Evolutionary conservation across 2,888 invertebrate species (phyloP).

Genomic region (Amorpha juglandis): DNA sequence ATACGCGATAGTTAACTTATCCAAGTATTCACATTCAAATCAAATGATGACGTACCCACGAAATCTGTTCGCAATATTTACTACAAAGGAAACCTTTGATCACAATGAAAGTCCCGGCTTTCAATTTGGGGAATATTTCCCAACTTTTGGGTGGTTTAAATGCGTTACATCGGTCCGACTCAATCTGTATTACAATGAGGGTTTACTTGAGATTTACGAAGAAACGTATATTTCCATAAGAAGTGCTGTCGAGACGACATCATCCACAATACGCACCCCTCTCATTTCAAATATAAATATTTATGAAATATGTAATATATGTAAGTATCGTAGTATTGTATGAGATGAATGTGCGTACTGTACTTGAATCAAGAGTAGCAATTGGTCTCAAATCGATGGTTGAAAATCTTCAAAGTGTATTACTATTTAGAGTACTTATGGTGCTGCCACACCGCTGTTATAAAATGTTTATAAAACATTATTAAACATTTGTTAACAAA

Average conservation of each 20-base stretch:
- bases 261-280: conserved; percentile 10
- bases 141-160: conserved; percentile 33
- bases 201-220: conserved; percentile 5
- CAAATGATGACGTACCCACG: too few relatives aligned
- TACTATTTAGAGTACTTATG: conserved; percentile 23
- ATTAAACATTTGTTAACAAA: too few relatives aligned
- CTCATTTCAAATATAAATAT: conserved; percentile 20
- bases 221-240: conserved; percentile 18
- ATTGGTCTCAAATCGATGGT: not conserved
- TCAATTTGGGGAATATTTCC: conserved; percentile 37
- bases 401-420: not conserved
- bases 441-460: too few relatives aligned
- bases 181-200: conserved; percentile 20
- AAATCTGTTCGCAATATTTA: conserved; percentile 23
- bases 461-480: too few relatives aligned
- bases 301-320: conserved; percentile 21
- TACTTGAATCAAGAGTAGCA: not conserved
- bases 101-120: conserved; percentile 35
- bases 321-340: not conserved
- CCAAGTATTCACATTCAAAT: too few relatives aligned
- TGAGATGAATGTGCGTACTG: not conserved
- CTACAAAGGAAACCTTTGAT: conserved; percentile 30
- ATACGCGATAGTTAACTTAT: too few relatives aligned
- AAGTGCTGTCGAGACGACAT: conserved; percentile 6
- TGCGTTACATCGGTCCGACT: conserved; percentile 25